Percentiles rank a stretch among this genome's conserved stretches.
Conservation (phyloP, 2,888 invertebrate species). For the Gasteruption jaculator region DNA sequence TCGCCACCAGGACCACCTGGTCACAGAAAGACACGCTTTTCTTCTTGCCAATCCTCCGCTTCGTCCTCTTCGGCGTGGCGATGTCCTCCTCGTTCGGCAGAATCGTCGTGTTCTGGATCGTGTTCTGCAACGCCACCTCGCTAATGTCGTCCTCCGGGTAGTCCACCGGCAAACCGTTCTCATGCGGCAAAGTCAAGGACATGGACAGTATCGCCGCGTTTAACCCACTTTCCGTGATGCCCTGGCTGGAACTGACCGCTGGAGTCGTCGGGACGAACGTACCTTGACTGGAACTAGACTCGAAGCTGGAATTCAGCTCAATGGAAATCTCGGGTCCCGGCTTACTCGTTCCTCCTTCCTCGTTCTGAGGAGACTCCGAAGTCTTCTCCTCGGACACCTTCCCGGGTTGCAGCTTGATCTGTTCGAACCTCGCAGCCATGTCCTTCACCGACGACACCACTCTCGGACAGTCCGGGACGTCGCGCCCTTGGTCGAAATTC, state of each 20-base stretch:
- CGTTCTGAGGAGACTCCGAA: too few relatives aligned
- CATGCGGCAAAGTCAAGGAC: slow-evolving; percentile 52
- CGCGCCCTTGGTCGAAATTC: slow-evolving; percentile 32
- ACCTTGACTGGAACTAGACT: slow-evolving; percentile 36
- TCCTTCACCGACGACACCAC: slow-evolving; percentile 62
- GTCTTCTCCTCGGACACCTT: too few relatives aligned
- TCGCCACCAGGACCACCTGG: slow-evolving; percentile 88
- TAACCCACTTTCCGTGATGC: slow-evolving; percentile 33
- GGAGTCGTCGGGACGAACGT: slow-evolving; percentile 22
- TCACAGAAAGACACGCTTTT: slow-evolving; percentile 95
- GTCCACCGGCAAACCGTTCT: slow-evolving; percentile 53
- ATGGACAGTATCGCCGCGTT: slow-evolving; percentile 45
- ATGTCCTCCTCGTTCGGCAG: slow-evolving; percentile 46
- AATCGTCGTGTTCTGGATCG: slow-evolving; percentile 47
- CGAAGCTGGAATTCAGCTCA: slow-evolving; percentile 5
- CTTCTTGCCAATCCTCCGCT: slow-evolving; percentile 68
- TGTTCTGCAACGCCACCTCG: slow-evolving; percentile 49
- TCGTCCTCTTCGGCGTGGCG: slow-evolving; percentile 53
- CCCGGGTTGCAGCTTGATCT: slow-evolving; percentile 47
- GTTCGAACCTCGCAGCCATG: slow-evolving; percentile 79
- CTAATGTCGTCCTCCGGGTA: slow-evolving; percentile 47
- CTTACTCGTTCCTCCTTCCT: too few relatives aligned
- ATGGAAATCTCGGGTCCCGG: slow-evolving; percentile 27
- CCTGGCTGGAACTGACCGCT: slow-evolving; percentile 1
- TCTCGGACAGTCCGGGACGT: slow-evolving; percentile 41